Conservation (phyloP, 1,140 invertebrate species). For the Tetramorium simillimum region DNA sequence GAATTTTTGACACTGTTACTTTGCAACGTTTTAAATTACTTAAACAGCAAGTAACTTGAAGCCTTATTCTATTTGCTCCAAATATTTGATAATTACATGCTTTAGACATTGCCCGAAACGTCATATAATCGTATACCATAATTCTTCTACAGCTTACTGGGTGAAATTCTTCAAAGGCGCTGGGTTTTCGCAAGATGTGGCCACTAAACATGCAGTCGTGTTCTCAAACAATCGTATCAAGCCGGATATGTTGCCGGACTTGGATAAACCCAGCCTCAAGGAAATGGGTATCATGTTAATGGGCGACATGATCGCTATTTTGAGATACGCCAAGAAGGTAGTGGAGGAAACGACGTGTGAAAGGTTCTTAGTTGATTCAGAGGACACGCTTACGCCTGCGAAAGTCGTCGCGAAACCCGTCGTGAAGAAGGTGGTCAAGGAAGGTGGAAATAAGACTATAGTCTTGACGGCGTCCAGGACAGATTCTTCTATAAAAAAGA, state of each 20-base stretch:
- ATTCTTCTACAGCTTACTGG: slow-evolving; percentile 86
- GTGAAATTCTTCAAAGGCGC: slow-evolving; percentile 90
- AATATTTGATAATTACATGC: background rate
- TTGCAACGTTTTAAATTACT: background rate
- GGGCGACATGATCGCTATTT: slow-evolving; percentile 92
- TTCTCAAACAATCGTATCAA: slow-evolving; percentile 92
- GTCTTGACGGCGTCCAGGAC: slow-evolving; percentile 51
- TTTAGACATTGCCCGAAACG: too few relatives aligned
- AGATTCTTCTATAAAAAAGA: slow-evolving; percentile 60
- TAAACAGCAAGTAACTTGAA: background rate
- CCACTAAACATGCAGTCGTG: slow-evolving; percentile 90
- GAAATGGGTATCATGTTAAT: slow-evolving; percentile 92
- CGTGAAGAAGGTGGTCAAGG: slow-evolving; percentile 71
- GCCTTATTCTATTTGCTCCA: background rate
- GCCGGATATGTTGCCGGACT: slow-evolving; percentile 90
- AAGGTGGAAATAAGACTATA: slow-evolving; percentile 60
- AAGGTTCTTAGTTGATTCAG: slow-evolving; percentile 81
- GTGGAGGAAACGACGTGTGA: slow-evolving; percentile 87
- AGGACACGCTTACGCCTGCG: slow-evolving; percentile 67
- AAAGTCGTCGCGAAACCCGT: slow-evolving; percentile 66
- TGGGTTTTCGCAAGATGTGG: slow-evolving; percentile 88
- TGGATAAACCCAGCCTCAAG: slow-evolving; percentile 90
- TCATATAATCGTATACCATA: background rate
- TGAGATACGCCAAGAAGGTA: slow-evolving; percentile 90
- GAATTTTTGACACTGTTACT: background rate